These are phyloP conservation scores for Hymenochirus boettgeri DNA, from an alignment of 2,113 vertebrate species.

Conservation along the genomic window DNA sequence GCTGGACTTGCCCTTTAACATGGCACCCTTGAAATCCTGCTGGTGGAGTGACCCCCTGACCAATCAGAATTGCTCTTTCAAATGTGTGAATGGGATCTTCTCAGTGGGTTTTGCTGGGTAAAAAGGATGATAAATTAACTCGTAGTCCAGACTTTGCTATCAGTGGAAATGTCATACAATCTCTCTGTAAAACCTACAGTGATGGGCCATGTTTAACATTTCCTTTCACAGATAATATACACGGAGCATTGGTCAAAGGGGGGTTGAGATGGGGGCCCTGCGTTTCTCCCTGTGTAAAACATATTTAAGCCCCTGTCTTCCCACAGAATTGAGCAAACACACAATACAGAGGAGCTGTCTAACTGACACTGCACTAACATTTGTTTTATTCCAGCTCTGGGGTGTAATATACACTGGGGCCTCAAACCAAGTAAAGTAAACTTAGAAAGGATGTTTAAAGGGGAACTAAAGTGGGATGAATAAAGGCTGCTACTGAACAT, in stretches of 20 bases:
- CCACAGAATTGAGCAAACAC: conserved; percentile 33
- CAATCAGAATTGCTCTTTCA: no score
- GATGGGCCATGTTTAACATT: conserved; percentile 32
- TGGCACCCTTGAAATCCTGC: no score
- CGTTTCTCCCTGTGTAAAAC: conserved; percentile 15
- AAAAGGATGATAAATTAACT: neutral
- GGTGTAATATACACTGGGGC: no score
- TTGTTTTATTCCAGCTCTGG: neutral
- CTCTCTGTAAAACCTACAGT: conserved; percentile 5
- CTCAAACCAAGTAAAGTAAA: no score
- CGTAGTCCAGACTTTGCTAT: neutral
- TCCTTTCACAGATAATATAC: conserved; percentile 32
- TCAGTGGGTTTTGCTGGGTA: neutral
- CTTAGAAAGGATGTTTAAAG: no score
- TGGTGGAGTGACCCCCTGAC: no score
- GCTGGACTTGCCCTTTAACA: no score
- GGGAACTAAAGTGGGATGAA: no score
- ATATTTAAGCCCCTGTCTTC: conserved; percentile 19
- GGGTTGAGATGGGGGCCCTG: neutral
- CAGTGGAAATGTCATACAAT: no score
- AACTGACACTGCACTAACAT: neutral
- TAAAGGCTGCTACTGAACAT: no score
- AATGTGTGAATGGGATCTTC: neutral
- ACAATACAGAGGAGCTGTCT: conserved; percentile 35
- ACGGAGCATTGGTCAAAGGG: conserved; percentile 1